Evolutionary conservation across 2,113 vertebrate genomes (phyloP).

Genomic region (Macheiramphus alcinus): DNA sequence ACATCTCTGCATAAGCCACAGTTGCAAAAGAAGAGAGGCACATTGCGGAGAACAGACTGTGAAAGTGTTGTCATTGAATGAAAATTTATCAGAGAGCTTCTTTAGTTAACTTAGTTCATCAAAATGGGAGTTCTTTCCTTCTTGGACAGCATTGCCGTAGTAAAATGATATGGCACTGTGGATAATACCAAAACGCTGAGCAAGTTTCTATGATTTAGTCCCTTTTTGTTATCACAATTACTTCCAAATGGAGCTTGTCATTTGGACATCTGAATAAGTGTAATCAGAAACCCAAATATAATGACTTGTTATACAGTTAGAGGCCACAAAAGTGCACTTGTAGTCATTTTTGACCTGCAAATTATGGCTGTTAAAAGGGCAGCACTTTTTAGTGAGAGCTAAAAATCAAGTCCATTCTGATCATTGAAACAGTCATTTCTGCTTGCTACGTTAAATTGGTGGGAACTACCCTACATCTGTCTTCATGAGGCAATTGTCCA

Average conservation of each 20-base stretch:
- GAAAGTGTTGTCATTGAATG: not conserved
- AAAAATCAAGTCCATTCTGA: not conserved
- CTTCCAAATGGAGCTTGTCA: not conserved
- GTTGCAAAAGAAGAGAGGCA: not conserved
- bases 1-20: not conserved
- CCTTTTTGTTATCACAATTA: not conserved
- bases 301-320: not conserved
- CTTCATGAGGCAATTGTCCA: not conserved
- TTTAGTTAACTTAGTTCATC: not conserved
- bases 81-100: not conserved
- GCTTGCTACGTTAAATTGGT: not conserved
- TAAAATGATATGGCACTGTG: not conserved
- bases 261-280: not conserved
- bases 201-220: not conserved
- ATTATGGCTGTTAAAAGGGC: not conserved
- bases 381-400: not conserved
- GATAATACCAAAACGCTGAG: not conserved
- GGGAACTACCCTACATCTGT: not conserved
- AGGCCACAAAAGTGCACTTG: not conserved
- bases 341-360: not conserved
- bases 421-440: not conserved
- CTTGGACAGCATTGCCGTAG: not conserved
- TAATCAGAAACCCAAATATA: not conserved
- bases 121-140: not conserved
- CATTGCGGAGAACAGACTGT: not conserved